A percentile compares a stretch with the other conserved stretches of the same genome.
These are phyloP conservation scores for Rapana venosa DNA, from an alignment of 2,888 invertebrate genomes.

Conservation along the genomic window DNA sequence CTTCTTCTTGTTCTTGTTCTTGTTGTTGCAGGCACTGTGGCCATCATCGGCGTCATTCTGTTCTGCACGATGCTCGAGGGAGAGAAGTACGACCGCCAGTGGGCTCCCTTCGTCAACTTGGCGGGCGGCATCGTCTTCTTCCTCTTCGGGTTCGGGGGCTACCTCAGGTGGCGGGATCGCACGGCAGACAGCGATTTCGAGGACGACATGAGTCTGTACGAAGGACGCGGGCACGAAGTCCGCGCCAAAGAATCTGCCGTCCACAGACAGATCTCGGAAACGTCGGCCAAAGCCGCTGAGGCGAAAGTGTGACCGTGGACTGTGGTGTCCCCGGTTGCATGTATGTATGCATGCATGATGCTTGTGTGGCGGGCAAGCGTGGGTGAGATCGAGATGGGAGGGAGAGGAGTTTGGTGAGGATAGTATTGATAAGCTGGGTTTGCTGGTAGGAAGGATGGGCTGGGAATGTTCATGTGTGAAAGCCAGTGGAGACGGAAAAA, in stretches of 20 bases:
- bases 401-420: too few species aligned
- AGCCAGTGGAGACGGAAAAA: too few species aligned
- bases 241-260: neutral
- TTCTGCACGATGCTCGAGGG: constrained; percentile 20
- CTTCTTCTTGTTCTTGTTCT: neutral
- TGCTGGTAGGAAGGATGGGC: too few species aligned
- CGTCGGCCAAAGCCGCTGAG: constrained; percentile 1
- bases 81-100: neutral
- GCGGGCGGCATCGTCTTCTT: neutral
- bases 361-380: too few species aligned
- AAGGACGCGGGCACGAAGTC: neutral
- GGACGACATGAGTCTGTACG: neutral
- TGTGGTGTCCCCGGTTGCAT: too few species aligned
- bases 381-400: too few species aligned
- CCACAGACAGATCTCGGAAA: constrained; percentile 7
- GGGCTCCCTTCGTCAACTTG: constrained; percentile 16
- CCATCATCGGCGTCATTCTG: neutral
- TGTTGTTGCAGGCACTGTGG: neutral
- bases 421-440: too few species aligned
- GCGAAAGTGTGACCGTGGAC: neutral
- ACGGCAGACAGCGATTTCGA: neutral
- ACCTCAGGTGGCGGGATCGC: constrained; percentile 11
- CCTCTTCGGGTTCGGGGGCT: constrained; percentile 14
- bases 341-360: too few species aligned
- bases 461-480: too few species aligned